Evolutionary conservation across 1,140 invertebrate genomes (phyloP).

Genomic region (Caerostris extrusa): DNA sequence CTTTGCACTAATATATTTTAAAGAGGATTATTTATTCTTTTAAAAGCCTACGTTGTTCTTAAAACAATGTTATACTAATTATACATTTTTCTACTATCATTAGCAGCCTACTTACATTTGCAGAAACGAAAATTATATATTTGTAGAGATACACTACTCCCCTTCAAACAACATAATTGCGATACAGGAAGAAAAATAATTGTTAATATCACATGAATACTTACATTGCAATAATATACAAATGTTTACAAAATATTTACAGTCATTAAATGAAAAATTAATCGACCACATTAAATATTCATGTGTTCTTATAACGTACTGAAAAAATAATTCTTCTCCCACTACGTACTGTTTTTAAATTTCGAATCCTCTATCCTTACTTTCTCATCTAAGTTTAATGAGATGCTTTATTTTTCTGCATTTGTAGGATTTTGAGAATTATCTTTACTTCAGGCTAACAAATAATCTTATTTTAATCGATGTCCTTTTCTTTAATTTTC

Average conservation of each 20-base stretch:
- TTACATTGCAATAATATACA: background rate
- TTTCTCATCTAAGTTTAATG: background rate
- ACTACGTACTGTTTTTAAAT: constrained; percentile 2
- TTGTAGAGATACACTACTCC: background rate
- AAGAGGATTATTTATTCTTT: too few species aligned
- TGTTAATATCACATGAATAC: background rate
- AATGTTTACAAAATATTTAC: background rate
- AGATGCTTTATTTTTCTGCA: background rate
- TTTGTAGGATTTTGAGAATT: background rate
- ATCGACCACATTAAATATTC: background rate
- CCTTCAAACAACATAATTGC: background rate
- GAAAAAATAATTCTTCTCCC: background rate
- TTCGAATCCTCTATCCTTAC: background rate
- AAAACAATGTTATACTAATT: too few species aligned
- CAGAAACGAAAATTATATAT: too few species aligned
- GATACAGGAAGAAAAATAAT: background rate
- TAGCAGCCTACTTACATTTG: too few species aligned
- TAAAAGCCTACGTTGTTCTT: too few species aligned
- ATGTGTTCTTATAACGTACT: background rate
- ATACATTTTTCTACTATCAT: too few species aligned
- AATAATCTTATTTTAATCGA: background rate
- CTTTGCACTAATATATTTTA: too few species aligned
- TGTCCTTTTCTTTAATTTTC: background rate
- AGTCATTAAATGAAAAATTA: background rate
- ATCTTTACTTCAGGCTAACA: background rate